phyloP scores from a whole-genome alignment of 1,140 invertebrate genomes.

The Cyrtorhinus lividipennis region DNA sequence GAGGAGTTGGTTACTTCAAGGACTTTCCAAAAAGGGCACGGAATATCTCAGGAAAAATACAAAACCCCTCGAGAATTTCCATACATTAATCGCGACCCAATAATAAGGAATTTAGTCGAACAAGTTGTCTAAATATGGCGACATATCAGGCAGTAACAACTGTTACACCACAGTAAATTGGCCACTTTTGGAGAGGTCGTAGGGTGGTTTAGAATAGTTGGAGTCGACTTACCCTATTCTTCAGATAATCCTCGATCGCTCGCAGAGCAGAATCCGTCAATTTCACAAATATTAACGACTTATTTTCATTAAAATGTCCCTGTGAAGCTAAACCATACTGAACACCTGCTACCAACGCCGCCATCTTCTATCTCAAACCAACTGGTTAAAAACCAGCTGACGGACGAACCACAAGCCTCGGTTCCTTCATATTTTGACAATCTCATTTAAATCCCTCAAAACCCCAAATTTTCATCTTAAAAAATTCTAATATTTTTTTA shows the following conservation, averaged over 20 bases:
- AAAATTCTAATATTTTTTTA: neutral
- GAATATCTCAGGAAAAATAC: too few species aligned
- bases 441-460: neutral
- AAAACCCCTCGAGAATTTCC: too few species aligned
- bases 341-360: conserved; percentile 82
- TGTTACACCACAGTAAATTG: conserved; percentile 23
- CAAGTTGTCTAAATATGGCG: conserved; percentile 24
- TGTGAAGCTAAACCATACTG: conserved; percentile 89
- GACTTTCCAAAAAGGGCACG: neutral
- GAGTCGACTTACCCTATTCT: conserved; percentile 57
- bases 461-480: neutral
- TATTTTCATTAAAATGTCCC: conserved; percentile 66
- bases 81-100: too few species aligned
- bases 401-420: conserved; percentile 10
- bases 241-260: conserved; percentile 77
- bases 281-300: conserved; percentile 85
- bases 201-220: neutral
- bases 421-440: neutral
- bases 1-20: neutral
- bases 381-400: conserved; percentile 30
- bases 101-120: neutral
- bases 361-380: conserved; percentile 54
- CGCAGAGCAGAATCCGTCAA: conserved; percentile 82
- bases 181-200: conserved; percentile 8
- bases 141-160: conserved; percentile 23